Conservation (phyloP, 2,797 vertebrate species). For the Antrozous pallidus region DNA sequence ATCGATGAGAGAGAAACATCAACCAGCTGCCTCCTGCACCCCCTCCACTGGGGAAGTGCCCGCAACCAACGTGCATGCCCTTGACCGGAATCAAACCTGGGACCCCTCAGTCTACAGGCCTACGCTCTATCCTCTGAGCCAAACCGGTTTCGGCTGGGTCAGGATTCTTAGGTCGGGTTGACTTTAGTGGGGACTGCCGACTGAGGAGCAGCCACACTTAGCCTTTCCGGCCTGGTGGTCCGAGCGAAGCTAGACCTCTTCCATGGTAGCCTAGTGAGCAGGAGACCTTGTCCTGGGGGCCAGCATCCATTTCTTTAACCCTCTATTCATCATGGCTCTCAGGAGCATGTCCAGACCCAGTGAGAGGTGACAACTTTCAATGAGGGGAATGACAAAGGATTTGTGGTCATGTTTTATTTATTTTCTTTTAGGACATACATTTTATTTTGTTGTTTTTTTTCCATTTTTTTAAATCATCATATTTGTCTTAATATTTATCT, state of each 20-base stretch:
- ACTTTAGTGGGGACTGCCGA: neutral
- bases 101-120: no score
- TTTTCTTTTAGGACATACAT: neutral
- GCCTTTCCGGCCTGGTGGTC: neutral
- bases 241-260: neutral
- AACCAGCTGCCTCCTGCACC: no score
- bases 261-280: neutral
- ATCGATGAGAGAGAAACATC: no score
- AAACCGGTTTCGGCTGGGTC: neutral
- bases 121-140: no score
- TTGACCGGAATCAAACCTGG: no score
- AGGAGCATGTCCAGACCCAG: neutral
- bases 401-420: neutral
- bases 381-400: neutral
- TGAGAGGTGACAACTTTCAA: neutral
- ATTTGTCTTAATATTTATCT: conserved; percentile 35
- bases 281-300: neutral
- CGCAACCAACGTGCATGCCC: no score
- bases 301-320: neutral
- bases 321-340: neutral
- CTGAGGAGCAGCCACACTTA: neutral
- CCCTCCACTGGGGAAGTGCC: no score
- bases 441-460: neutral
- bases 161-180: neutral
- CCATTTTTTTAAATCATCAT: neutral